phyloP scores from a whole-genome alignment of 2,888 invertebrate species.

The Hydrotaea cyrtoneurina region DNA sequence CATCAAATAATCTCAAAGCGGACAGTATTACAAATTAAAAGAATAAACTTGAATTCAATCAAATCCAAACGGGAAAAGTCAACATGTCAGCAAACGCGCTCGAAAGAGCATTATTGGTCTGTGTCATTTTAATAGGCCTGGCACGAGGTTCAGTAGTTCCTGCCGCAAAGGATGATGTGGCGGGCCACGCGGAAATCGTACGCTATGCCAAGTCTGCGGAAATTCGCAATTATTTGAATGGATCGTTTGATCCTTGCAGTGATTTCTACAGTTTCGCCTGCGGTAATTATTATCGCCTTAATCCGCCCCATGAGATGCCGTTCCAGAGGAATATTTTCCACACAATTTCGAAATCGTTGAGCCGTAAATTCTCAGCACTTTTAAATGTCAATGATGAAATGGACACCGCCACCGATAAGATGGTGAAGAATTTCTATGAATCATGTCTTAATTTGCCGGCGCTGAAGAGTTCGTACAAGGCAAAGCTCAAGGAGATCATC shows the following conservation, averaged over 20 bases:
- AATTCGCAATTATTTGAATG: constrained; percentile 15
- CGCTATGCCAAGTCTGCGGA: constrained; percentile 24
- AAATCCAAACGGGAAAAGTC: no score
- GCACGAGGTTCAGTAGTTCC: constrained; percentile 76
- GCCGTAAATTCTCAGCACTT: background rate
- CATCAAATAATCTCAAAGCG: no score
- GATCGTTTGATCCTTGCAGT: background rate
- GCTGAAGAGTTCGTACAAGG: constrained; percentile 72
- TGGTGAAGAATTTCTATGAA: background rate
- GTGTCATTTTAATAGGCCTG: constrained; percentile 69
- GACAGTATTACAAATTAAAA: no score
- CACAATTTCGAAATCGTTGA: background rate
- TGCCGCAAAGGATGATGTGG: constrained; percentile 70
- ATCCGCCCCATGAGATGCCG: background rate
- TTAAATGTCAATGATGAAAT: background rate
- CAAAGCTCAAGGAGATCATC: constrained; percentile 75
- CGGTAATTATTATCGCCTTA: background rate
- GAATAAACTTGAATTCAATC: no score
- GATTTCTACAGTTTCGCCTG: constrained; percentile 34
- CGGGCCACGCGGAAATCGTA: background rate
- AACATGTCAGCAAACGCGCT: no score
- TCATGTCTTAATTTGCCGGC: background rate
- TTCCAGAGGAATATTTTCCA: background rate
- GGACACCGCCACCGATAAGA: background rate
- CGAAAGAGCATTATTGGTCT: no score